Base-by-base conservation (phyloP, 2,797 vertebrate genomes). In the Propithecus deckenii region DNA sequence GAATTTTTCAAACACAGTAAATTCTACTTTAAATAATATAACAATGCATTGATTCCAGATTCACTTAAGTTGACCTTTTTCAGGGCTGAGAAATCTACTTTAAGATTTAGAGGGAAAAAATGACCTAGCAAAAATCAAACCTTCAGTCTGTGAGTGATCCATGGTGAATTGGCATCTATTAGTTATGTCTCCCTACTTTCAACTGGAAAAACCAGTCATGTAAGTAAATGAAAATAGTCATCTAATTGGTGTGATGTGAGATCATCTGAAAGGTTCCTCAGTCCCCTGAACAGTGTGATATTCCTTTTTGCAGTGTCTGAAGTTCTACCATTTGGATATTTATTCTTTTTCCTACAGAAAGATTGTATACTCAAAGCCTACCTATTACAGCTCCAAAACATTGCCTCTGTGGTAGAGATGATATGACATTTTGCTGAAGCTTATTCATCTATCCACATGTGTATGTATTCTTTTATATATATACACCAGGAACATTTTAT, bases 1-100 rank as follows among this genome's bases (percentile, higher is more conserved):
- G 9, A 59, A 85, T 85, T 95, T 94, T 74, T 35, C 23, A 79
- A 13, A 69, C 72, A 87, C 28, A 46, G 17, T 81, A 69, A 92
- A 92, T 69, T 92, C 72, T 92, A 86, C 78, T 94, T 87, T 52
- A 94, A 93, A 91, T 89, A 84, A 93, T 81, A 93, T 20, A 71
- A 6, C 20, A 80, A 57, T 55, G 10, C 23, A 80, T 72, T 67
- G 81, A 86, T 63, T 83, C 13, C 14, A 74, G 30, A 86, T 95
- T 95, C 18, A 92, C 69, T 93, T 61, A 75, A 35, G 18, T 32
- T 91, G 38, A 79, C 25, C 7, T 30, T 91, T 91, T 75, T 83
- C 25, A 92, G 23, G 46, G 20, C 28, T 80, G 35, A 20, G 2
- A 76, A 93, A 94, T 81, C 23, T 86, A 67, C 55, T 76, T 89